A percentile compares a stretch with the other conserved stretches of the same genome.
Conservation (phyloP, 2,888 invertebrate genomes). For the Drosophila basisetae region DNA sequence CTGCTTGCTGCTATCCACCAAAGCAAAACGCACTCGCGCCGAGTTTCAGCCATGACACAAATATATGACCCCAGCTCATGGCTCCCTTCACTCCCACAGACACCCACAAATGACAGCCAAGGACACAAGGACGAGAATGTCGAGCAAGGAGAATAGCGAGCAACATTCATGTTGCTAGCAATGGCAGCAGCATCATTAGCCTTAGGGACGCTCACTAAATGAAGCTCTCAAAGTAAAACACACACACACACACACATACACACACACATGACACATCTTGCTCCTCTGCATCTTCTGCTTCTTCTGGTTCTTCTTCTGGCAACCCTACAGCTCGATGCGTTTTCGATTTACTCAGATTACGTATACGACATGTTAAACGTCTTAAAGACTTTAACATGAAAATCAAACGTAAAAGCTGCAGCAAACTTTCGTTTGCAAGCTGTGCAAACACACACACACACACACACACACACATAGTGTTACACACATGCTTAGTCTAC, state of each 20-base stretch:
- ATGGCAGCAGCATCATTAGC: conserved; percentile 51
- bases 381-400: conserved; percentile 55
- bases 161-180: conserved; percentile 23
- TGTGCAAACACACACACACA: conserved; percentile 33
- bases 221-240: conserved; percentile 34
- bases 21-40: conserved; percentile 31
- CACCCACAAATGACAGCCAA: conserved; percentile 42
- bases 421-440: conserved; percentile 67
- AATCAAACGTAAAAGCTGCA: conserved; percentile 54
- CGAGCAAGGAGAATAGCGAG: conserved; percentile 1
- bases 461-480: conserved; percentile 10
- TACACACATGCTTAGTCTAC: conserved; percentile 45
- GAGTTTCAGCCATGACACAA: conserved; percentile 68
- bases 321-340: conserved; percentile 35
- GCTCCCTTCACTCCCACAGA: neutral
- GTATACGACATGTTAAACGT: conserved; percentile 70
- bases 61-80: conserved; percentile 53
- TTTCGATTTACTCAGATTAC: conserved; percentile 61
- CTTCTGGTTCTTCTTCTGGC: neutral
- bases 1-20: neutral
- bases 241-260: neutral
- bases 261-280: neutral
- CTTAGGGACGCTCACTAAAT: conserved; percentile 38
- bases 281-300: neutral
- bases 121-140: conserved; percentile 31